Evolutionary conservation across 1,140 invertebrate species (phyloP), one percentile per base, ranked within the genome.

Genomic region (Phymorhynchus buccinoides): DNA sequence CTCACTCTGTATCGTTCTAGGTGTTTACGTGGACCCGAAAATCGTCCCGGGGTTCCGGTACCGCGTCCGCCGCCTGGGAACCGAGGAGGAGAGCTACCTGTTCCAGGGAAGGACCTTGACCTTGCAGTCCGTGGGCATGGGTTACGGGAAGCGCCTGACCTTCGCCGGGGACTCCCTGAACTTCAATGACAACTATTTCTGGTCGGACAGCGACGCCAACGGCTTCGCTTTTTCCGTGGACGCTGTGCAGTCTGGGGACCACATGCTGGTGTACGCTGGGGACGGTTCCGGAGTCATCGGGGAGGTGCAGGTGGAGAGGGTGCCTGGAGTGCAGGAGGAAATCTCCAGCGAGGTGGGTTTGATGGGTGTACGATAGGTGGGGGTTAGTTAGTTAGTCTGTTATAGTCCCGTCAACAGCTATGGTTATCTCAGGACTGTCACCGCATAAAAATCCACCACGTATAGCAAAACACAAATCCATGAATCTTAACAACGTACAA

Each of bases 161-260:
- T 96, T 97, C 92, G 94, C 95, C 87, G 95, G 96, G 0, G 95
- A 96, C 75, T 92, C 93, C 22, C 94, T 94, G 27, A 95, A 94
- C 48, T 91, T 95, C 32, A 95, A 96, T 86, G 92, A 94, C 37
- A 95, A 95, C 82, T 94, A 95, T 89, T 96, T 97, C 90, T 96
- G 96, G 96, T 96, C 96, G n/a, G 96, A 97, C 92, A 96, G 95
- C 71, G 95, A 96, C 89, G 95, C 95, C 1, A 95, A 96, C 87
- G 96, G 96, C 39, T 94, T 95, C 84, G 96, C 95, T 37, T 95
- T 97, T 90, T 3, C 39, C 14, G 0, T 84, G 44, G 77, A 95
- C 39, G 96, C 96, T 0, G 94, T 96, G 16, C 93, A 94, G 78
- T 94, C 94, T 27, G 95, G 95, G 7, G 95, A 96, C 94, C 95